These are phyloP conservation scores for Drosophila equinoxialis DNA, from an alignment of 1,140 invertebrate species.

Conservation along the genomic window DNA sequence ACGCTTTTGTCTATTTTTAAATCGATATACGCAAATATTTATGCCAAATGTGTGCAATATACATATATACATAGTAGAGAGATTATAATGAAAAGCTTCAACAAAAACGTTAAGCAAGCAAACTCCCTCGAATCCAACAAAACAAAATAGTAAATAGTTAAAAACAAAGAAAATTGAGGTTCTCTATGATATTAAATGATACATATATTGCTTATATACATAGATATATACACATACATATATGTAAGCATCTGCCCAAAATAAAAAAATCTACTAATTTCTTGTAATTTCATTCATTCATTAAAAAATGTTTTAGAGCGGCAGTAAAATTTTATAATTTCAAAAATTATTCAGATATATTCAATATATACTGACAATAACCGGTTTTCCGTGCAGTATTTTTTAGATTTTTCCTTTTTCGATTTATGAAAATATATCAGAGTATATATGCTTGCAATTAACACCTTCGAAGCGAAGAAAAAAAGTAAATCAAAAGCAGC, in stretches of 20 bases:
- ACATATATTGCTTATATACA: no score
- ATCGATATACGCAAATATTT: not conserved
- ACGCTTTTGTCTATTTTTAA: conserved; percentile 15
- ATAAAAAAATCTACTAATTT: no score
- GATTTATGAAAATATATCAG: not conserved
- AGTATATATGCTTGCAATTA: not conserved
- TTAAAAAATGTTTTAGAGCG: not conserved
- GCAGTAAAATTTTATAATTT: not conserved
- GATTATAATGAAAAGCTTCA: no score
- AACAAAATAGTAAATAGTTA: no score
- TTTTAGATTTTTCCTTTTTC: not conserved
- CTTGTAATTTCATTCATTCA: not conserved
- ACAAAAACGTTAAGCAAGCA: no score
- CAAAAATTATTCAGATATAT: not conserved
- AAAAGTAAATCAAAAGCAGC: not conserved
- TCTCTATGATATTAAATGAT: no score
- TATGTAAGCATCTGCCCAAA: no score
- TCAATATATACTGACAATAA: not conserved
- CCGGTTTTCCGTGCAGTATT: conserved; percentile 2
- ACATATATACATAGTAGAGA: not conserved
- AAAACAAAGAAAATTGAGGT: no score
- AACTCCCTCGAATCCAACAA: no score
- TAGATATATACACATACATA: no score
- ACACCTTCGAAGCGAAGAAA: not conserved
- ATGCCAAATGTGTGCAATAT: not conserved